Conservation (phyloP, 2,888 invertebrate species). For the Herminia tarsipennalis region DNA sequence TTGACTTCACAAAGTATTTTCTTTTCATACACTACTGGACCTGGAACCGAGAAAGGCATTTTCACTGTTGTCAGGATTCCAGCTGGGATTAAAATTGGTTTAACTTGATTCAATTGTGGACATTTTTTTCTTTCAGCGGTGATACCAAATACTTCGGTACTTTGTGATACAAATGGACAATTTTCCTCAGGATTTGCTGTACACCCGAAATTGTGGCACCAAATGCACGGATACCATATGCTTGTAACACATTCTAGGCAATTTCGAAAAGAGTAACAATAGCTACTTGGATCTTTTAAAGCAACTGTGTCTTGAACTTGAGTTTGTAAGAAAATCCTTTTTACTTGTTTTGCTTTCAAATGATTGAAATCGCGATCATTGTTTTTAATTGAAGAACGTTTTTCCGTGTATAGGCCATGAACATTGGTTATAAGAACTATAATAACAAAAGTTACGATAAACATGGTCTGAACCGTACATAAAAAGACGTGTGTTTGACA, state of each 20-base stretch:
- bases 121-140: slow-evolving; percentile 32
- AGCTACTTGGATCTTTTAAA: slow-evolving; percentile 22
- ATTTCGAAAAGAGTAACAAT: slow-evolving; percentile 46
- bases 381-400: neutral
- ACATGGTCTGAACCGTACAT: too few relatives aligned
- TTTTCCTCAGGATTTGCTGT: slow-evolving; percentile 38
- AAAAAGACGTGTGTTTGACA: too few relatives aligned
- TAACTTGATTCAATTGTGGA: slow-evolving; percentile 47
- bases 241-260: slow-evolving; percentile 54
- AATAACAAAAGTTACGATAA: slow-evolving; percentile 4
- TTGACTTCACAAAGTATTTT: slow-evolving; percentile 52
- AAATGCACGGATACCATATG: slow-evolving; percentile 47
- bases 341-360: slow-evolving; percentile 16
- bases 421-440: slow-evolving; percentile 15
- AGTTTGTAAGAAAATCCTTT: slow-evolving; percentile 16
- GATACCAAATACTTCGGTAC: slow-evolving; percentile 14
- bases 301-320: neutral
- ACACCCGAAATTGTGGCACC: slow-evolving; percentile 62
- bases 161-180: slow-evolving; percentile 36
- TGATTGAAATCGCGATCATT: neutral
- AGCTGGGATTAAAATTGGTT: slow-evolving; percentile 47
- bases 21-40: slow-evolving; percentile 49
- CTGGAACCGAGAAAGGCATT: slow-evolving; percentile 45
- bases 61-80: slow-evolving; percentile 46
- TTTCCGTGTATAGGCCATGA: neutral